Conservation (phyloP, 2,888 invertebrate genomes). For the Argyresthia goedartella region DNA sequence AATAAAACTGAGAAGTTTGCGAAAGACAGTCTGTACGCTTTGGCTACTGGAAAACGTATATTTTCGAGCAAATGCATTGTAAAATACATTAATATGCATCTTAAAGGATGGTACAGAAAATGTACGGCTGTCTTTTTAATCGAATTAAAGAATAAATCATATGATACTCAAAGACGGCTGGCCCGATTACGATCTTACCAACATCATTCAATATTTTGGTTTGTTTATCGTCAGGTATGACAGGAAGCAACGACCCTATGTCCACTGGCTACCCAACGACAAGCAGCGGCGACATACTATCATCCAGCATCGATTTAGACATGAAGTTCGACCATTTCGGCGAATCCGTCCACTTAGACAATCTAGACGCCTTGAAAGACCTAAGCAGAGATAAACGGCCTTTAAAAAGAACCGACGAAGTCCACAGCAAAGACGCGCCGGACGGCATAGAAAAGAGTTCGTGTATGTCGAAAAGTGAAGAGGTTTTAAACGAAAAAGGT, state of each 20-base stretch:
- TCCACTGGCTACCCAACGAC: conserved; percentile 58
- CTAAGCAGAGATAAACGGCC: conserved; percentile 23
- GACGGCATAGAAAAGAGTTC: conserved; percentile 10
- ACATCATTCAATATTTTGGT: too few relatives aligned
- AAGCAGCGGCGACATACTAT: conserved; percentile 45
- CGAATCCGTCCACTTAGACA: conserved; percentile 50
- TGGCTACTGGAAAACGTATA: too few relatives aligned
- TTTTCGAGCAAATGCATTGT: too few relatives aligned
- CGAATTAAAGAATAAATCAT: too few relatives aligned
- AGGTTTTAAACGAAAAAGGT: not conserved
- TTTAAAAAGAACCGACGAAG: conserved; percentile 31
- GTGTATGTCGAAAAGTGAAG: not conserved
- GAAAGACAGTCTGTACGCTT: too few relatives aligned
- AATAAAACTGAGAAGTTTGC: too few relatives aligned
- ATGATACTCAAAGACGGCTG: too few relatives aligned
- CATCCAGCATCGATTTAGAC: conserved; percentile 62
- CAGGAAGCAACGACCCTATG: conserved; percentile 45
- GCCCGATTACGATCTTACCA: too few relatives aligned
- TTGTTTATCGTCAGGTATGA: conserved; percentile 31
- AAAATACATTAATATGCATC: too few relatives aligned
- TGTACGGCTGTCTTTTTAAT: too few relatives aligned
- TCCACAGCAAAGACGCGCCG: conserved; percentile 27
- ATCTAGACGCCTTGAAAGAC: conserved; percentile 25
- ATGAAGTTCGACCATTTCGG: conserved; percentile 77
- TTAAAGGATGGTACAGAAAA: too few relatives aligned